A percentile compares a stretch with the other conserved stretches of the same genome.
These are phyloP conservation scores for Drosophila arizonae DNA, from an alignment of 1,140 invertebrate species.

Conservation along the genomic window DNA sequence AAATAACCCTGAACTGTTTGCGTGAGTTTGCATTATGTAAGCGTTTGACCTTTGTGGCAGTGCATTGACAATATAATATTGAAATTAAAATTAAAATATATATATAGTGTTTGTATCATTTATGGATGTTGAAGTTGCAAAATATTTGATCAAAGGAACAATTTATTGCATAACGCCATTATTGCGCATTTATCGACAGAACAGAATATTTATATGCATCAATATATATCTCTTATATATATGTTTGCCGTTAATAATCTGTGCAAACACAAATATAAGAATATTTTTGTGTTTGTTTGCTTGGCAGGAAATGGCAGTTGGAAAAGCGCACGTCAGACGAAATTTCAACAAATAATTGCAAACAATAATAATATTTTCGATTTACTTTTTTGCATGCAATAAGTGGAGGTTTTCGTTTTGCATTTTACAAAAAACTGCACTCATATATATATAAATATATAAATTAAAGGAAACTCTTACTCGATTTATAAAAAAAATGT, in stretches of 20 bases:
- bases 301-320: slow-evolving; percentile 21
- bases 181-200: not conserved
- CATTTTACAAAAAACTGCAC: not conserved
- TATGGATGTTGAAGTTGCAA: not conserved
- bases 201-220: not conserved
- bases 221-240: not conserved
- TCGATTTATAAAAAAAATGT: no score
- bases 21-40: not conserved
- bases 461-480: no score
- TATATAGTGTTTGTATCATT: not conserved
- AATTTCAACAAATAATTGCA: slow-evolving; percentile 27
- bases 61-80: not conserved
- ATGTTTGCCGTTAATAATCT: not conserved
- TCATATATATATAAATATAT: no score
- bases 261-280: slow-evolving; percentile 1
- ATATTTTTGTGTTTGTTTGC: slow-evolving; percentile 2
- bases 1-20: slow-evolving; percentile 7
- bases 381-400: slow-evolving; percentile 15
- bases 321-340: slow-evolving; percentile 27
- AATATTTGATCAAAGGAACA: not conserved
- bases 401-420: slow-evolving; percentile 29
- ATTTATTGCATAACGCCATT: slow-evolving; percentile 4
- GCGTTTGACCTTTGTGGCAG: not conserved
- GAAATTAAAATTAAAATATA: not conserved
- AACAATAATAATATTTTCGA: slow-evolving; percentile 21